Evolutionary conservation across 2,888 invertebrate genomes (phyloP).

Genomic region (Acleris cristana): DNA sequence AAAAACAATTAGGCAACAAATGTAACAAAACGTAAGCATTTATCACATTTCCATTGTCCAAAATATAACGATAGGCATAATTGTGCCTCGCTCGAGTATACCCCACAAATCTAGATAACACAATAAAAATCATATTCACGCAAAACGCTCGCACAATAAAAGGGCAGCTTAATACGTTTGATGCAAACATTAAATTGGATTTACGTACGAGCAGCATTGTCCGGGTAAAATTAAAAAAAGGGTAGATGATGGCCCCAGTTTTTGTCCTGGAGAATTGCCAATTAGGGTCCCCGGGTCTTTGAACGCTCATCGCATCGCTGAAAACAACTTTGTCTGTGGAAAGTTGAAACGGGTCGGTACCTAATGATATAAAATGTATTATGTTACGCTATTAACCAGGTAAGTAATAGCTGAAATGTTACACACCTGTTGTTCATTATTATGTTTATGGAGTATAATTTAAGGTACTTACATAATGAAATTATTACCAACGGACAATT

Average conservation of each 20-base stretch:
- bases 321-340: conserved; percentile 22
- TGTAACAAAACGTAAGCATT: background rate
- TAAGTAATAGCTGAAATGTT: background rate
- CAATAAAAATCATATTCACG: conserved; percentile 36
- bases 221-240: conserved; percentile 34
- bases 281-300: conserved; percentile 28
- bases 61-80: conserved; percentile 17
- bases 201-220: conserved; percentile 40
- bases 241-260: conserved; percentile 32
- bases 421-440: no score
- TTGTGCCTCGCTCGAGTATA: conserved; percentile 14
- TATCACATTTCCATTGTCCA: background rate
- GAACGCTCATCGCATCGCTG: conserved; percentile 6
- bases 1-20: background rate
- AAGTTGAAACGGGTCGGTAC: conserved; percentile 11
- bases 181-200: conserved; percentile 40
- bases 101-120: conserved; percentile 33
- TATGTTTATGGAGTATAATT: no score
- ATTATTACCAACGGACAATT: no score
- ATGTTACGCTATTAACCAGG: background rate
- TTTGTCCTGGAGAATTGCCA: conserved; percentile 39
- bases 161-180: conserved; percentile 38
- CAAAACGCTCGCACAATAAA: conserved; percentile 32
- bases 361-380: background rate
- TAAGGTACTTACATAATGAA: no score